phyloP scores from a whole-genome alignment of 2,113 vertebrate species.

The Petaurus breviceps region DNA sequence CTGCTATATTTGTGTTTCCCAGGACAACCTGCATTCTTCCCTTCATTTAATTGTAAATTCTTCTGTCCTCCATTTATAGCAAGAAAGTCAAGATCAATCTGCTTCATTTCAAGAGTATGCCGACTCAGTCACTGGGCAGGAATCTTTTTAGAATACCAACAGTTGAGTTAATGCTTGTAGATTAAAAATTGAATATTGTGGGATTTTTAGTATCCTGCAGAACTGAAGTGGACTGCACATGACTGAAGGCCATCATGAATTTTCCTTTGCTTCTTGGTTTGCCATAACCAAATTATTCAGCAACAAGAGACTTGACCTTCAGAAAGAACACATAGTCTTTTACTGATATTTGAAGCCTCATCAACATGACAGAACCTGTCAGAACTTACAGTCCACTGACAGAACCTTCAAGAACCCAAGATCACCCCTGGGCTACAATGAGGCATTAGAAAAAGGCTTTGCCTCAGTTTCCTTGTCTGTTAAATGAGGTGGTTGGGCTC shows the following conservation, averaged over 20 bases:
- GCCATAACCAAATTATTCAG: background rate
- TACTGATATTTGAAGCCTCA: background rate
- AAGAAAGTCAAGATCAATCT: background rate
- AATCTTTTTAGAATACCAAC: background rate
- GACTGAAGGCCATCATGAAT: background rate
- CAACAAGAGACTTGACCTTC: background rate
- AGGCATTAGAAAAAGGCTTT: background rate
- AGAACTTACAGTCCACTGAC: background rate
- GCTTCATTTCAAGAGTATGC: background rate
- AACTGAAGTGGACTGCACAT: background rate
- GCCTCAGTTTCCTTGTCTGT: background rate
- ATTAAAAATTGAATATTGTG: background rate
- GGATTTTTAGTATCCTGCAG: background rate
- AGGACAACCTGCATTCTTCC: background rate
- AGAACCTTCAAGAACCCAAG: background rate
- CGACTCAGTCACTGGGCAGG: background rate
- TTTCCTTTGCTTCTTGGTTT: background rate
- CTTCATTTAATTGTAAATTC: background rate
- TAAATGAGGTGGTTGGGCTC: background rate
- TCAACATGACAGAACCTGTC: background rate
- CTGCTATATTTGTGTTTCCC: background rate
- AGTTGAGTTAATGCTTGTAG: background rate
- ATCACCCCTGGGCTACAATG: background rate
- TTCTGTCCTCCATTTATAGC: background rate
- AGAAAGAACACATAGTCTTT: background rate